A percentile compares a stretch with the other conserved stretches of the same genome.
These are phyloP conservation scores for Mormoops blainvillei DNA, from an alignment of 2,113 vertebrate genomes.

Conservation along the genomic window DNA sequence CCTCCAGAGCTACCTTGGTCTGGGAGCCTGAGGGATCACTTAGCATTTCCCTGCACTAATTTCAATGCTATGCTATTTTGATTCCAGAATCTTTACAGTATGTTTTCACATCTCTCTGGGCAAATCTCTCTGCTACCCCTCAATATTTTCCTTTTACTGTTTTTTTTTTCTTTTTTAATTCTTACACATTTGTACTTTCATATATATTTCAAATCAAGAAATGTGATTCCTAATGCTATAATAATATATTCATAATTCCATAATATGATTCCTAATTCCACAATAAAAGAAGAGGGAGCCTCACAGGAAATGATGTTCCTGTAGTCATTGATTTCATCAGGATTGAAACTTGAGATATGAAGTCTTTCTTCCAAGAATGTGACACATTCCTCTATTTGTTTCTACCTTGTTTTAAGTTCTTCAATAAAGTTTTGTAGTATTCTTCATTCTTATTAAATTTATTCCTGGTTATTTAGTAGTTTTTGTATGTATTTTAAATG, in stretches of 20 bases:
- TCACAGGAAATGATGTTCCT: background rate
- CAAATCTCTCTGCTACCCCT: background rate
- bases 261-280: background rate
- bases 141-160: background rate
- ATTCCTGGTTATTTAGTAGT: background rate
- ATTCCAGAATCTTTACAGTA: background rate
- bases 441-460: background rate
- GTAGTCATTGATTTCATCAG: background rate
- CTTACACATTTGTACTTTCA: background rate
- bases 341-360: background rate
- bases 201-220: background rate
- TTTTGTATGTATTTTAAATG: background rate
- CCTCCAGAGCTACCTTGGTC: background rate
- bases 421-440: background rate
- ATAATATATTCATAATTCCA: background rate
- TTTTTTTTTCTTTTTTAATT: background rate
- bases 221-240: background rate
- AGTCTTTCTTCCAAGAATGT: background rate
- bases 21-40: background rate
- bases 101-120: background rate
- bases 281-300: background rate
- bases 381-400: background rate
- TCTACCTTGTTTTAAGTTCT: background rate
- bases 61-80: background rate
- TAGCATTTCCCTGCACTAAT: background rate